Base-by-base conservation (phyloP, 2,888 invertebrate species). In the Ectropis crepuscularia region DNA sequence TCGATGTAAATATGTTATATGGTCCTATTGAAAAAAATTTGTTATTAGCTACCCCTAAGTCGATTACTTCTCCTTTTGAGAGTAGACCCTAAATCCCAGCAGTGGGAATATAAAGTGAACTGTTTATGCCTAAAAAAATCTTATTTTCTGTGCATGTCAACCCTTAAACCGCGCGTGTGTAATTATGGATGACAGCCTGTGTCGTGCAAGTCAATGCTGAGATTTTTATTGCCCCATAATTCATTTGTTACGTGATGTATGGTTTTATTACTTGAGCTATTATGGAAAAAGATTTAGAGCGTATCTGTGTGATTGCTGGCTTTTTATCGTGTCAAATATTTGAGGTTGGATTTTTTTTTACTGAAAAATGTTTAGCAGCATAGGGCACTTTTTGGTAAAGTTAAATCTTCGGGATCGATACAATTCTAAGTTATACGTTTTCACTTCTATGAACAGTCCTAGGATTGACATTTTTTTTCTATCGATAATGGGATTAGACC, bases 121-220 rank as follows among this genome's bases (percentile, higher is more conserved):
- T 16, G 16, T 47, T 11, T 11, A 47, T 8, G 5, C 6, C n/a
- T 43, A 6, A 10, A n/a, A n/a, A n/a, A n/a, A 43, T n/a, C 6
- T 5, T 6, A 43, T 6, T n/a, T 5, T 4, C 12, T 38, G 54
- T 55, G 54, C 12, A 12, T 38, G 8, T 12, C 6, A 16, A 50
- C 60, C 64, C 38, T 28, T 55, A 47, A 49, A 50, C 47, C 53
- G 64, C 58, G 53, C 38, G 48, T 43, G 55, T 59, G 60, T 63
- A 55, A 65, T 69, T 63, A 66, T 49, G 63, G 62, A 16, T 64
- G 60, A 63, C 55, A 53, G 57, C 53, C 45, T 50, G 61, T 65
- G 66, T 63, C 66, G 62, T 57, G 66, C 63, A 57, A 63, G 60
- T 64, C 64, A 60, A 64, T 64, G 64, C 53, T 48, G 64, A 60